Evolutionary conservation across 2,797 vertebrate species (phyloP).

Genomic region (Agapornis canus): DNA sequence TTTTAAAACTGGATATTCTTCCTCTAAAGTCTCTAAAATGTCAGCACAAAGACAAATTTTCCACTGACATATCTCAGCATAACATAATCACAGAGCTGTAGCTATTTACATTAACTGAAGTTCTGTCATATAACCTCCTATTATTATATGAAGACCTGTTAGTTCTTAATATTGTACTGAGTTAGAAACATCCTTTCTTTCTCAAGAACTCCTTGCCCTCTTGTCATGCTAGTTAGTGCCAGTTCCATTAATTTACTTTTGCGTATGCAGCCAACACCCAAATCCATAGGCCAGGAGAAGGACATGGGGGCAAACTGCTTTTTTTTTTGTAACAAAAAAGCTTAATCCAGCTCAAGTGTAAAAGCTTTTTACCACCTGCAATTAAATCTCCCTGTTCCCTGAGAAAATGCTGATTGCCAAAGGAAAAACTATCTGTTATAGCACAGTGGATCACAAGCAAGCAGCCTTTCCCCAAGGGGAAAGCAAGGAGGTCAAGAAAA

Average conservation of each 20-base stretch:
- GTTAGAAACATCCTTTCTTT: neutral
- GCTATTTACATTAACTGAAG: neutral
- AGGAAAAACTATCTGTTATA: neutral
- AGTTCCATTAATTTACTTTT: neutral
- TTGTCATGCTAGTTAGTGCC: neutral
- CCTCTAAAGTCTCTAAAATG: neutral
- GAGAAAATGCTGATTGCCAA: neutral
- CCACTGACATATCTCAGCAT: neutral
- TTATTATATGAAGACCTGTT: neutral
- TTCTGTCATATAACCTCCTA: neutral
- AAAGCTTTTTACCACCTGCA: neutral
- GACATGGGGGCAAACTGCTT: neutral
- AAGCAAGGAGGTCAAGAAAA: neutral
- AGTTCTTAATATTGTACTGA: neutral
- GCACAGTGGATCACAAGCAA: neutral
- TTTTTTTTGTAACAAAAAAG: neutral
- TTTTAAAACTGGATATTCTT: neutral
- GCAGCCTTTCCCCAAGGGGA: neutral
- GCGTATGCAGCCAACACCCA: accelerated
- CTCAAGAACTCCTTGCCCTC: neutral
- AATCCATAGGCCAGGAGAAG: neutral
- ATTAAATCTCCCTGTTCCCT: neutral
- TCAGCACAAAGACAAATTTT: neutral
- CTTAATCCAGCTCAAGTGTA: neutral
- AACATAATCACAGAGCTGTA: neutral